Evolutionary conservation across 1,140 invertebrate species (phyloP).

Genomic region (Drosophila dunni): DNA sequence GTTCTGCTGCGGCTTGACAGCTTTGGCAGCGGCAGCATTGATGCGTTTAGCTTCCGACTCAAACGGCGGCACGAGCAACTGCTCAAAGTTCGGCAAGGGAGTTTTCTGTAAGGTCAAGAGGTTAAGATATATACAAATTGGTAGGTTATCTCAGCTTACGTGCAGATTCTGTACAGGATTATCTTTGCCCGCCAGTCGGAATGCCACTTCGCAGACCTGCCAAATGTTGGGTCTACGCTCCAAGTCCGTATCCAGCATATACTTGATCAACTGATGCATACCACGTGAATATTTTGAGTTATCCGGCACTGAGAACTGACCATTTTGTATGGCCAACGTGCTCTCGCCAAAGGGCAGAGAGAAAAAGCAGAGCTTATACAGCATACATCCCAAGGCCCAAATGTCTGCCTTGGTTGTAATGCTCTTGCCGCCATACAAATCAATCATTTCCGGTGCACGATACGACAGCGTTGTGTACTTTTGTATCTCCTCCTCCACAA

Average conservation of each 20-base stretch:
- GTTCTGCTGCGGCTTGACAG: conserved; percentile 84
- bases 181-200: conserved; percentile 90
- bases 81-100: conserved; percentile 87
- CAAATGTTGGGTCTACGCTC: conserved; percentile 94
- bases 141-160: conserved; percentile 86
- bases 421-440: conserved; percentile 94
- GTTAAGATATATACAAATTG: not conserved
- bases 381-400: conserved; percentile 95
- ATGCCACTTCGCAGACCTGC: conserved; percentile 93
- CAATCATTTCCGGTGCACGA: conserved; percentile 97
- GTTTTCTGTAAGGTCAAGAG: conserved; percentile 86
- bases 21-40: conserved; percentile 85
- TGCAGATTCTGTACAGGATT: conserved; percentile 93
- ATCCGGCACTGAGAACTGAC: conserved; percentile 94
- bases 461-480: conserved; percentile 97
- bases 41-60: conserved; percentile 88
- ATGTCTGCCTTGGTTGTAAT: conserved; percentile 97
- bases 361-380: conserved; percentile 97
- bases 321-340: conserved; percentile 96
- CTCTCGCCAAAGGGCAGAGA: conserved; percentile 97
- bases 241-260: conserved; percentile 93
- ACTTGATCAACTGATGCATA: conserved; percentile 88
- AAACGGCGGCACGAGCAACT: conserved; percentile 87
- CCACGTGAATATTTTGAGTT: conserved; percentile 90
- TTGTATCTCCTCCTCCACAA: conserved; percentile 96